Percentiles rank a stretch among this genome's conserved stretches.
phyloP scores from a whole-genome alignment of 2,113 vertebrate genomes.

The Eidolon helvum region DNA sequence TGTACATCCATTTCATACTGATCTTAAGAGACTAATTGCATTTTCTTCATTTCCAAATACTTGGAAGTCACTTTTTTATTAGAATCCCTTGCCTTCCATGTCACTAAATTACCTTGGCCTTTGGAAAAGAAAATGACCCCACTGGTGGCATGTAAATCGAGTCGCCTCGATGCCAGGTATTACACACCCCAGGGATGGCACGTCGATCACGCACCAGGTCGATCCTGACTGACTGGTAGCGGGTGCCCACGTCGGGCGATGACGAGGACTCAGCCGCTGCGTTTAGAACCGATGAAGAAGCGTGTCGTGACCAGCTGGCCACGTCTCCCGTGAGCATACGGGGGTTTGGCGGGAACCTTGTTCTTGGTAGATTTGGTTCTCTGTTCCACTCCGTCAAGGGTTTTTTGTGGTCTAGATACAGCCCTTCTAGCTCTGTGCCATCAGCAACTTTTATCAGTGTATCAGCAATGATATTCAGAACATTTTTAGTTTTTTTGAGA shows the following conservation, averaged over 20 bases:
- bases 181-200: neutral
- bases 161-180: neutral
- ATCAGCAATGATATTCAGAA: neutral
- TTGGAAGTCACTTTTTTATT: neutral
- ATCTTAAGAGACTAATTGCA: neutral
- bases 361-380: neutral
- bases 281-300: neutral
- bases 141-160: neutral
- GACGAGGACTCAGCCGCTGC: neutral
- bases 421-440: neutral
- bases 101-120: neutral
- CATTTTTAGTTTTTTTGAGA: neutral
- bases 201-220: neutral
- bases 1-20: neutral
- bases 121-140: neutral
- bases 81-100: neutral
- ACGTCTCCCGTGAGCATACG: neutral
- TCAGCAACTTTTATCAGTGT: neutral
- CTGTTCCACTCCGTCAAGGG: neutral
- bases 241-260: neutral
- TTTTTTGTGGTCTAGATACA: neutral
- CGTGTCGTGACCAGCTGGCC: neutral
- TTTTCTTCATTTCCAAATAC: conserved; percentile 9
- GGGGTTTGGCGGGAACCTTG: neutral
- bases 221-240: neutral